These are phyloP conservation scores for Bucorvus abyssinicus DNA, from an alignment of 2,797 vertebrate species.

Conservation along the genomic window DNA sequence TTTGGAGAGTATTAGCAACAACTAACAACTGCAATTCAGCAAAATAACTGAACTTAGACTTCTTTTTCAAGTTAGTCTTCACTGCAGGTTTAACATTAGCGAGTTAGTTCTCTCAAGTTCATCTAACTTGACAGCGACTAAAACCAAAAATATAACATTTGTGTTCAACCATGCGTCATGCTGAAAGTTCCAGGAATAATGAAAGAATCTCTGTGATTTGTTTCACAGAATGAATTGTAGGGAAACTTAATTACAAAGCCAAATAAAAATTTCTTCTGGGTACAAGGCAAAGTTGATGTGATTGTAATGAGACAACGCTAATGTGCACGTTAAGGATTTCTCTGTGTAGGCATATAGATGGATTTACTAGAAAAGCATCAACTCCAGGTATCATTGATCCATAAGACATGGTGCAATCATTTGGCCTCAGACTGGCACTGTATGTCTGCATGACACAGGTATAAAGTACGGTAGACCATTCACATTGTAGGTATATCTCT, in stretches of 20 bases:
- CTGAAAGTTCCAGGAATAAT: not conserved
- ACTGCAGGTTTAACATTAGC: not conserved
- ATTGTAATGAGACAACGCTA: not conserved
- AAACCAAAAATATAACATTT: not conserved
- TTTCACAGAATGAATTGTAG: not conserved
- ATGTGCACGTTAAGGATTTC: not conserved
- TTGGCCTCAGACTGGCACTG: not conserved
- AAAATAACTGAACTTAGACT: not conserved
- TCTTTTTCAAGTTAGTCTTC: not conserved
- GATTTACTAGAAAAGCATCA: not conserved
- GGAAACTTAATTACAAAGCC: not conserved
- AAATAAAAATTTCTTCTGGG: not conserved
- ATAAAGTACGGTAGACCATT: not conserved
- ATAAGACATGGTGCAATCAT: not conserved
- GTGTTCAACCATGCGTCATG: not conserved
- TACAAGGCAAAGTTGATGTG: not conserved
- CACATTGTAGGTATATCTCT: not conserved
- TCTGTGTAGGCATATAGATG: not conserved
- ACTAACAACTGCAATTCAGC: not conserved
- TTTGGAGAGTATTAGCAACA: not conserved
- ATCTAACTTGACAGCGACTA: not conserved
- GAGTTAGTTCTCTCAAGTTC: not conserved
- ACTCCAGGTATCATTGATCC: not conserved
- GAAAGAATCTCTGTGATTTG: not conserved
- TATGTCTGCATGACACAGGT: not conserved